Base-by-base conservation (phyloP, 2,113 vertebrate species). In the Penelope pileata region DNA sequence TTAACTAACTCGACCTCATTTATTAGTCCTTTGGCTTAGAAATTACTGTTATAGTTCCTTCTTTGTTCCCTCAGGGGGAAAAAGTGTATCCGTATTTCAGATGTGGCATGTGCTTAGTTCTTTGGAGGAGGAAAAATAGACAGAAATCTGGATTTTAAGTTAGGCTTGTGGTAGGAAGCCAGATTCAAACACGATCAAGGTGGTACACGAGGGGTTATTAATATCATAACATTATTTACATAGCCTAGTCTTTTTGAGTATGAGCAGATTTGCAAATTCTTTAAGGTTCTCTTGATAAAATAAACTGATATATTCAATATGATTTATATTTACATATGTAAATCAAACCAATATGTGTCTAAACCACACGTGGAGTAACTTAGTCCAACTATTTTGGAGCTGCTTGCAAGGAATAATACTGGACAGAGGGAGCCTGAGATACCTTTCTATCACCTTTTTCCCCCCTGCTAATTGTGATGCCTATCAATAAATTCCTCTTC, bases 271-370 rank as follows among this genome's bases (percentile, higher is more conserved):
- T 95, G 63, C 66, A 83, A 90, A 64, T 54, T 82, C 78, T 88
- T 86, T 86, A 56, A 77, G 90, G 42, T 88, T 88, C 72, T 90
- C 76, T 47, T 91, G 72, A 86, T 96, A 94, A 93, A 96, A 95
- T 93, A 93, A 95, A 80, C 92, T 76, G 79, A 93, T 91, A 51
- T 9, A 74, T 90, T 50, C 74, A 63, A 40, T 85, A 54, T 4
- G 45, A 90, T 90, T 94, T 93, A 40, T 90, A 88, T 95, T 97
- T 94, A 92, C 74, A 14, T 83, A 87, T 88, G 76, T 94, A 94
- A 94, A 97, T 96, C 72, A 94, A 96, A 91, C 43, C 85, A 91
- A 3, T 86, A 21, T 95, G 94, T 93, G 62, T 72, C 66, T 95
- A 68, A 94, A 64, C 76, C 68, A 96, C 88, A 93, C 36, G 59